phyloP scores from a whole-genome alignment of 2,888 invertebrate species.

The Augochlorella aurata region DNA sequence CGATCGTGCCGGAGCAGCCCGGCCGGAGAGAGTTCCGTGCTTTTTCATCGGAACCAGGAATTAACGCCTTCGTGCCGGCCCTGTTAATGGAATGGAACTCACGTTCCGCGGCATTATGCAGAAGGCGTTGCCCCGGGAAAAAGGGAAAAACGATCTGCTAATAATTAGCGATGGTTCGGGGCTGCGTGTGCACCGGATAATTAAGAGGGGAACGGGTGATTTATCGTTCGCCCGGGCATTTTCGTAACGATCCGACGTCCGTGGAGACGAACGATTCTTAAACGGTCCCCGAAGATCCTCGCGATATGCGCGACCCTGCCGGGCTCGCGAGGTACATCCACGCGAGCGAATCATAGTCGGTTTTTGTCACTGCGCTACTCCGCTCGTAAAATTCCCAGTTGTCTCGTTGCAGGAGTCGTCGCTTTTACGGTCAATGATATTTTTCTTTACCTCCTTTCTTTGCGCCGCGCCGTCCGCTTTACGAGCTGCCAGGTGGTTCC shows the following conservation, averaged over 20 bases:
- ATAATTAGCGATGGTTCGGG: conserved; percentile 50
- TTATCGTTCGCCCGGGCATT: conserved; percentile 42
- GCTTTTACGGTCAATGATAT: conserved; percentile 43
- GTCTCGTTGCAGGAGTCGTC: conserved; percentile 44
- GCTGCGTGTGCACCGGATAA: conserved; percentile 45
- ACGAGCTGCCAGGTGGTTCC: conserved; percentile 36
- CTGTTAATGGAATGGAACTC: conserved; percentile 26
- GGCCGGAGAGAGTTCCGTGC: not conserved
- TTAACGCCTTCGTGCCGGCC: conserved; percentile 5
- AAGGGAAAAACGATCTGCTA: conserved; percentile 17
- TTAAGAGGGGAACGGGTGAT: conserved; percentile 58
- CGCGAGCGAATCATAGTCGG: not conserved
- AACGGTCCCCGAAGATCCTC: not conserved
- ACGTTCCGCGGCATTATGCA: conserved; percentile 33
- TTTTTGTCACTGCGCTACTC: conserved; percentile 33
- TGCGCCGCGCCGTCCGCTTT: conserved; percentile 22
- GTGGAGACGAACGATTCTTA: not conserved
- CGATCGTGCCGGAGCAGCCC: not conserved
- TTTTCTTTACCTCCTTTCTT: conserved; percentile 27
- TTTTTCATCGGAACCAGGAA: conserved; percentile 21
- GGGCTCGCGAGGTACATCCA: not conserved
- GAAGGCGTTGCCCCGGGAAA: conserved; percentile 11
- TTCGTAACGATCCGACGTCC: conserved; percentile 13
- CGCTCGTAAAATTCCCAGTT: conserved; percentile 48
- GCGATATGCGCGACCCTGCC: not conserved